Evolutionary conservation across 2,113 vertebrate species (phyloP).

Genomic region (Crotophaga sulcirostris): DNA sequence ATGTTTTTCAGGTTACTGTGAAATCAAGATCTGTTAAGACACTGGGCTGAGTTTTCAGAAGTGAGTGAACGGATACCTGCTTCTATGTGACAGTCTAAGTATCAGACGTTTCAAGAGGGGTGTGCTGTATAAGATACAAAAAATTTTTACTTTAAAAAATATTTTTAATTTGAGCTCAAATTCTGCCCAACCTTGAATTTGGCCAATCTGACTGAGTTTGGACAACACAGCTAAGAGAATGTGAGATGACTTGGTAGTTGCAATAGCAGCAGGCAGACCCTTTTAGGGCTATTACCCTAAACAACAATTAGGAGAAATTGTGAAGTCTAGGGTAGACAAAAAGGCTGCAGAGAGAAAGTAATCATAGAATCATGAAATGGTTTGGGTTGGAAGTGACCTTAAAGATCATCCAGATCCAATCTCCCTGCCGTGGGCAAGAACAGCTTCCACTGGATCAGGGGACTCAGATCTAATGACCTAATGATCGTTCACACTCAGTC

Average conservation of each 20-base stretch:
- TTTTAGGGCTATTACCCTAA: background rate
- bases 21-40: background rate
- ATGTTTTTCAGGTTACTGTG: background rate
- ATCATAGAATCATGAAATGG: too few species aligned
- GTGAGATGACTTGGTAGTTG: background rate
- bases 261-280: background rate
- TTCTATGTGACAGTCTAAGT: background rate
- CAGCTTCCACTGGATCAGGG: too few species aligned
- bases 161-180: background rate
- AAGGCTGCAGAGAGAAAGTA: background rate
- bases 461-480: too few species aligned
- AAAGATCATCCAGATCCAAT: too few species aligned
- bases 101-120: background rate
- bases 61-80: background rate
- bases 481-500: background rate
- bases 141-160: background rate
- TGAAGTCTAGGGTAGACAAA: background rate
- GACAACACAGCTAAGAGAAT: background rate
- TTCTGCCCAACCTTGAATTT: background rate
- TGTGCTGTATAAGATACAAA: background rate
- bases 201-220: background rate
- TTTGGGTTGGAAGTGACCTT: too few species aligned
- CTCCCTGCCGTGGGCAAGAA: too few species aligned
- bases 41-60: background rate
- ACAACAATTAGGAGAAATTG: background rate